phyloP scores from a whole-genome alignment of 2,113 vertebrate genomes.

The Chroicocephalus ridibundus region DNA sequence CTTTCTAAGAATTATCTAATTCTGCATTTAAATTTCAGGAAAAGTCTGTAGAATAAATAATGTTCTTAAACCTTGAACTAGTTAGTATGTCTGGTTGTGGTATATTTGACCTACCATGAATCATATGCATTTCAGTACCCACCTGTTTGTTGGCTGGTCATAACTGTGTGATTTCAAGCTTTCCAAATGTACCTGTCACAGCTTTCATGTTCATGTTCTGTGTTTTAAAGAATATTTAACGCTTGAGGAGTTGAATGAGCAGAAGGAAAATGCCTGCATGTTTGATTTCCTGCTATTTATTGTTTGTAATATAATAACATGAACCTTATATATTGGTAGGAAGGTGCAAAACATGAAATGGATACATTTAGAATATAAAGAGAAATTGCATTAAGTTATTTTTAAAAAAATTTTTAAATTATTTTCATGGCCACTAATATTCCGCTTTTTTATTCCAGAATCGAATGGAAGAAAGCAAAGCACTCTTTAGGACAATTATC shows the following conservation, averaged over 20 bases:
- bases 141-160: not conserved
- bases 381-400: not conserved
- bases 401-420: fast-evolving
- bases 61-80: not conserved
- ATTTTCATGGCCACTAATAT: not conserved
- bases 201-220: not conserved
- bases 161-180: not conserved
- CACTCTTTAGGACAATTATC: constrained; percentile 92
- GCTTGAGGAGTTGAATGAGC: not conserved
- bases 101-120: not conserved
- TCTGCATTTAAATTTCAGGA: not conserved
- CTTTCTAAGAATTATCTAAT: not conserved
- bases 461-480: constrained; percentile 97
- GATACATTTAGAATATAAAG: not conserved
- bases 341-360: not conserved
- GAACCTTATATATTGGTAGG: not conserved
- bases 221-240: not conserved
- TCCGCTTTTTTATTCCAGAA: constrained; percentile 73
- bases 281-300: not conserved
- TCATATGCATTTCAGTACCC: not conserved
- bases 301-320: not conserved
- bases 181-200: not conserved
- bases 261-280: not conserved
- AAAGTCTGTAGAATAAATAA: not conserved
- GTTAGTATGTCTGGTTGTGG: not conserved